Percentiles rank a stretch among this genome's conserved stretches.
phyloP scores from a whole-genome alignment of 1,140 invertebrate species.

The Pteromalus puparum region DNA sequence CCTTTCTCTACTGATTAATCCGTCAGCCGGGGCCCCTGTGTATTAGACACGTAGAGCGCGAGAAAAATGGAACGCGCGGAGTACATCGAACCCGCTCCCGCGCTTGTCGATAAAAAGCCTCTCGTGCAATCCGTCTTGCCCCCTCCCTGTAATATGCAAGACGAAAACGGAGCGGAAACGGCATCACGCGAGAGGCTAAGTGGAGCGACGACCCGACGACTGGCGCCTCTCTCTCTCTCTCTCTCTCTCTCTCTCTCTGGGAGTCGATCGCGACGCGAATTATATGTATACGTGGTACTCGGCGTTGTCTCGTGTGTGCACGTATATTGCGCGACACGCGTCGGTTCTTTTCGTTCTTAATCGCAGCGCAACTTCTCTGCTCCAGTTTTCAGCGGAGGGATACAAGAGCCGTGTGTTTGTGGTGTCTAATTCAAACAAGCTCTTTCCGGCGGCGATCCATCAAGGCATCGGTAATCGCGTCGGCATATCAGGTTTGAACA shows the following conservation, averaged over 20 bases:
- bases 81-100: background rate
- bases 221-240: too few species aligned
- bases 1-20: background rate
- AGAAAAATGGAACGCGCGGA: background rate
- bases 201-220: constrained; percentile 16
- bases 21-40: background rate
- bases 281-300: too few species aligned
- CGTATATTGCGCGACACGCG: too few species aligned
- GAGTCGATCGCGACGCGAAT: background rate
- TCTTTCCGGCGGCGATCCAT: background rate
- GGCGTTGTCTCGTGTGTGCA: too few species aligned
- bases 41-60: too few species aligned
- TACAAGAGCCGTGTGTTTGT: too few species aligned
- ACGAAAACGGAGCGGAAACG: constrained; percentile 7
- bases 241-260: too few species aligned
- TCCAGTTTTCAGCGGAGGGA: too few species aligned
- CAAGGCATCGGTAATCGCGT: background rate
- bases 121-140: background rate
- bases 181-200: background rate
- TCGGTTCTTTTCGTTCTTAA: too few species aligned
- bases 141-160: background rate
- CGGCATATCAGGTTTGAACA: too few species aligned
- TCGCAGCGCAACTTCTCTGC: too few species aligned
- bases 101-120: background rate
- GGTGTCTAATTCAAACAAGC: too few species aligned